A percentile compares a stretch with the other conserved stretches of the same genome.
phyloP scores from a whole-genome alignment of 92 coral and sea anemone genomes.

The Umimayanthus kanabou region DNA sequence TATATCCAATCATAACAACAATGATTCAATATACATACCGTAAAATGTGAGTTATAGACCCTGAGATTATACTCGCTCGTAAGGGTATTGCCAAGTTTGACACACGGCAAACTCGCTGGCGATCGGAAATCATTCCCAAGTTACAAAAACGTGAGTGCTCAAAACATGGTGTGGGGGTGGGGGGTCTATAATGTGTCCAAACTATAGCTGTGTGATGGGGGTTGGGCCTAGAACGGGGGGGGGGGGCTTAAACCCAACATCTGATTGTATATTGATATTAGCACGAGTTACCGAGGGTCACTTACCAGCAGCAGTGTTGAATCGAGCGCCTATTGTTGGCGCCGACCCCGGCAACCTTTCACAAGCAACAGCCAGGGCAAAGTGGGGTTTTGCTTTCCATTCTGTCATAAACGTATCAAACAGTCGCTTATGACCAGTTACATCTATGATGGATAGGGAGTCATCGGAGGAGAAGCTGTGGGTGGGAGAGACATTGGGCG shows the following conservation, averaged over 20 bases:
- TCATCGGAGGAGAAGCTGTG: conserved; percentile 17
- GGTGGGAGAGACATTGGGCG: conserved; percentile 32
- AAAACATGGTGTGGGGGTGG: too few relatives aligned
- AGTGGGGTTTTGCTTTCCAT: conserved; percentile 71
- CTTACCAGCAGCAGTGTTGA: conserved; percentile 55
- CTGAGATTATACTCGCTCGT: too few relatives aligned
- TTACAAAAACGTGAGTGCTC: too few relatives aligned
- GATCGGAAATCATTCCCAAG: too few relatives aligned
- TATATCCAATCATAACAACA: too few relatives aligned
- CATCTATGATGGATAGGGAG: conserved; percentile 68
- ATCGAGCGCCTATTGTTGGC: conserved; percentile 87
- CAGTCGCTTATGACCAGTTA: conserved; percentile 68
- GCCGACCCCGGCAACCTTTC: conserved; percentile 66
- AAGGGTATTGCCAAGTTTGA: too few relatives aligned
- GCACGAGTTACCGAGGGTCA: not conserved
- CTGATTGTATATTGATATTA: not conserved
- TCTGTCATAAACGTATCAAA: conserved; percentile 79
- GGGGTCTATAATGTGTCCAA: too few relatives aligned
- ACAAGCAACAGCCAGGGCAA: conserved; percentile 81
- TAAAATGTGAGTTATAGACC: too few relatives aligned
- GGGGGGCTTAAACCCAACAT: not conserved
- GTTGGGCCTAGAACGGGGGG: too few relatives aligned
- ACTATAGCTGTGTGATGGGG: too few relatives aligned
- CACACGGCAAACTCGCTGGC: too few relatives aligned
- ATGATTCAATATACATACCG: too few relatives aligned